A percentile compares a stretch with the other conserved stretches of the same genome.
phyloP scores from a whole-genome alignment of 2,113 vertebrate genomes.

The Eulemur macaco region DNA sequence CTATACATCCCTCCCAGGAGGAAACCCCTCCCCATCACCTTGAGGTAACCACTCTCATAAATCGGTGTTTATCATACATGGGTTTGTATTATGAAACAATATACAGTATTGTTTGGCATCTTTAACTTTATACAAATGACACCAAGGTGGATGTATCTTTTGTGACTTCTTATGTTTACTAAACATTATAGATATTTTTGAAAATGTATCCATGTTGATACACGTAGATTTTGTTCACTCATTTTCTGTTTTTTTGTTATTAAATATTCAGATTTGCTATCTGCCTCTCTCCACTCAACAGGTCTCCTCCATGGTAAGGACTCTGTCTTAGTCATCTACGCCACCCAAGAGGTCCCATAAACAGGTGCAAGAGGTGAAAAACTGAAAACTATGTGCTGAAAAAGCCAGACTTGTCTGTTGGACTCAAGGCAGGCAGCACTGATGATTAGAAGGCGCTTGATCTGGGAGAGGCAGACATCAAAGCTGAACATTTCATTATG shows the following conservation, averaged over 20 bases:
- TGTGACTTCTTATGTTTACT: neutral
- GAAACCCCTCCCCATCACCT: neutral
- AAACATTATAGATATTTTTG: neutral
- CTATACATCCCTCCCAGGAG: accelerated
- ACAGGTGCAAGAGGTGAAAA: neutral
- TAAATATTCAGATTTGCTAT: neutral
- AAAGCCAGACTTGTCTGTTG: neutral
- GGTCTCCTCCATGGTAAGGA: accelerated
- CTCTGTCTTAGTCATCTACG: neutral
- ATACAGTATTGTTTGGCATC: neutral
- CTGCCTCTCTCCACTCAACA: neutral
- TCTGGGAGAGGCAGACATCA: neutral
- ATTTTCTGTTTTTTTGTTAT: neutral
- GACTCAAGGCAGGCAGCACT: neutral
- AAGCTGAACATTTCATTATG: neutral
- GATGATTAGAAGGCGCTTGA: accelerated
- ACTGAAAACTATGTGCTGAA: neutral
- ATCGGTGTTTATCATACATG: neutral
- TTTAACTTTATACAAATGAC: neutral
- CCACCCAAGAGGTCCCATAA: neutral
- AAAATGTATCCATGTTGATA: neutral
- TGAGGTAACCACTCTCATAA: neutral
- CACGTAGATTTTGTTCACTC: neutral
- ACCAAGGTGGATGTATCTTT: neutral
- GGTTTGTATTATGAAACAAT: neutral